Conservation (phyloP, 2,797 vertebrate species). For the Clarias fuscus region DNA sequence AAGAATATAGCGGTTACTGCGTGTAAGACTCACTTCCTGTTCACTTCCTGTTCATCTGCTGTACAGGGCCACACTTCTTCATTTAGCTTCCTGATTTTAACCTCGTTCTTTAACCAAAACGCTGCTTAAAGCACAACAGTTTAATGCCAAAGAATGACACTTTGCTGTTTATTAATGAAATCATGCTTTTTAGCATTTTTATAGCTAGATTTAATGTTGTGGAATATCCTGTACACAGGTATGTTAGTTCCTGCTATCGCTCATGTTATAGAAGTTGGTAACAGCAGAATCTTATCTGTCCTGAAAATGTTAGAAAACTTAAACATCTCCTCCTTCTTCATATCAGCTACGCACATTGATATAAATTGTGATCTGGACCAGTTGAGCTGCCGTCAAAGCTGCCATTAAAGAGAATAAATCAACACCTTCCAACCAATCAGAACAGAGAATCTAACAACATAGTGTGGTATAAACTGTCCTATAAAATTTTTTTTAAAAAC, state of each 20-base stretch:
- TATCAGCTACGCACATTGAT: background rate
- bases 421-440: background rate
- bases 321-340: background rate
- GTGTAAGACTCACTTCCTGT: constrained; percentile 57
- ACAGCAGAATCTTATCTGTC: background rate
- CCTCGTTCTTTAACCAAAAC: background rate
- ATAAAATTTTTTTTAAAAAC: background rate
- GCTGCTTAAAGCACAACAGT: background rate
- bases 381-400: background rate
- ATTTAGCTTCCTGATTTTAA: background rate
- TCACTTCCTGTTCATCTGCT: background rate
- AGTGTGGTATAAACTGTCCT: background rate
- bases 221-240: background rate
- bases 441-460: background rate
- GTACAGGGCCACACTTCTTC: constrained; percentile 23
- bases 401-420: background rate
- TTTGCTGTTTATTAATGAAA: background rate
- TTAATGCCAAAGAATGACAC: background rate
- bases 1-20: constrained; percentile 67
- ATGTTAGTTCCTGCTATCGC: background rate
- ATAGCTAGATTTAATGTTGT: background rate
- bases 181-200: background rate
- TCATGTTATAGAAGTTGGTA: background rate
- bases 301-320: background rate
- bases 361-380: background rate